These are phyloP conservation scores for Engraulis encrasicolus DNA, from an alignment of 2,113 vertebrate genomes.

Conservation along the genomic window DNA sequence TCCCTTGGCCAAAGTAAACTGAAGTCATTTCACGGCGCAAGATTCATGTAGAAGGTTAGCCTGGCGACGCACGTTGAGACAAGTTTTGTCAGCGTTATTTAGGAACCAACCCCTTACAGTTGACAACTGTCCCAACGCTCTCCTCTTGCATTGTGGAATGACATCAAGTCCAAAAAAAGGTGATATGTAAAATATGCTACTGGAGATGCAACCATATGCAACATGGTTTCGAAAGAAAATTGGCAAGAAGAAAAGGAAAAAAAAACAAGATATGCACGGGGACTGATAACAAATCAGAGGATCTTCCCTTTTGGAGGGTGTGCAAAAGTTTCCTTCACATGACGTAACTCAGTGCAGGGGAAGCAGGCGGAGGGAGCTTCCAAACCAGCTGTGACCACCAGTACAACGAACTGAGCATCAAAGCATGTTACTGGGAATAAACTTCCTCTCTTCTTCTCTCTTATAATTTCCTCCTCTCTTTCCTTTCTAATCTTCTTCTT, in stretches of 20 bases:
- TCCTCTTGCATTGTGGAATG: not conserved
- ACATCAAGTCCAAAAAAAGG: not conserved
- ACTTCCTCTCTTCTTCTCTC: not conserved
- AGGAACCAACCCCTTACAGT: not conserved
- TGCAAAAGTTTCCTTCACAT: slow-evolving; percentile 6
- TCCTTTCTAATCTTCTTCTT: slow-evolving; percentile 24
- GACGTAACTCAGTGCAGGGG: not conserved
- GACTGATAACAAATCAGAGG: not conserved
- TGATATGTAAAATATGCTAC: not conserved
- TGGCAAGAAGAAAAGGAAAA: not conserved
- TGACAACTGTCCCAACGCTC: not conserved
- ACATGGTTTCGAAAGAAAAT: not conserved
- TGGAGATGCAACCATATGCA: not conserved
- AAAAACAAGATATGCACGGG: not conserved
- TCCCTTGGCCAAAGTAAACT: not conserved
- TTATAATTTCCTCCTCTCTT: not conserved
- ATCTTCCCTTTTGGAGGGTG: not conserved
- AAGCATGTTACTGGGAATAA: not conserved
- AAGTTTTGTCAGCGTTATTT: not conserved
- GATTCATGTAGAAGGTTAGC: not conserved
- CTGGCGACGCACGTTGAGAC: not conserved
- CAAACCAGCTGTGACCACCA: not conserved
- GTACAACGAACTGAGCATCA: not conserved
- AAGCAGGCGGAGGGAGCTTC: not conserved
- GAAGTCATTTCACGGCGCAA: not conserved